Conservation (phyloP, 2,113 vertebrate genomes). For the Crypturellus undulatus region DNA sequence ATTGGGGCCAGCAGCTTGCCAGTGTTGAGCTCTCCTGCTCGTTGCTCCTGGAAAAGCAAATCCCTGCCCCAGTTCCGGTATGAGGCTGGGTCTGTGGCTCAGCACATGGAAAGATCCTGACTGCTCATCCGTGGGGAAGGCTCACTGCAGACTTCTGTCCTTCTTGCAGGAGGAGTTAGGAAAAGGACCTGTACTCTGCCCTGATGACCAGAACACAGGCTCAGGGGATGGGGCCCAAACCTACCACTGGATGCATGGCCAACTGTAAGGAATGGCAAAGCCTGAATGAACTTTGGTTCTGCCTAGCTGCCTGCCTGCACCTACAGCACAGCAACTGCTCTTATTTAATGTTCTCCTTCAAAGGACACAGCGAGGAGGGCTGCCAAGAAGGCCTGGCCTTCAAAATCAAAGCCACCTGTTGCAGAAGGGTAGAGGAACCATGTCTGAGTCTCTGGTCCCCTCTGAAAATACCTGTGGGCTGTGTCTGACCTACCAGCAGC, state of each 20-base stretch:
- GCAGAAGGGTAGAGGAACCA: no score
- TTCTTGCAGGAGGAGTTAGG: neutral
- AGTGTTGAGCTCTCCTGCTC: neutral
- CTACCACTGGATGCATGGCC: neutral
- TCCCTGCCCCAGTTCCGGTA: neutral
- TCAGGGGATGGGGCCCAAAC: no score
- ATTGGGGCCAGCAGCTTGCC: neutral
- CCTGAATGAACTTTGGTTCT: neutral
- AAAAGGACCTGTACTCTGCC: neutral
- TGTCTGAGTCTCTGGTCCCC: neutral
- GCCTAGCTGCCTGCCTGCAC: neutral
- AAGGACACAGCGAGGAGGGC: neutral
- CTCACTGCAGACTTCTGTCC: neutral
- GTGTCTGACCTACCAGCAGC: neutral
- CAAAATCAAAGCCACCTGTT: neutral
- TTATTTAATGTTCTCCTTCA: neutral
- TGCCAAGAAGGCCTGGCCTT: neutral
- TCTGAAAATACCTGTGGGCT: neutral
- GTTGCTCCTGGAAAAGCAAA: neutral
- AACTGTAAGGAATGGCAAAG: neutral
- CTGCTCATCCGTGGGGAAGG: neutral
- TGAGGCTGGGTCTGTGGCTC: neutral
- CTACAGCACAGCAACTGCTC: neutral
- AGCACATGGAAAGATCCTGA: fast-evolving
- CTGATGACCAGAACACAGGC: neutral